Conservation (phyloP, 1,140 invertebrate genomes). For the Anastrepha ludens region DNA sequence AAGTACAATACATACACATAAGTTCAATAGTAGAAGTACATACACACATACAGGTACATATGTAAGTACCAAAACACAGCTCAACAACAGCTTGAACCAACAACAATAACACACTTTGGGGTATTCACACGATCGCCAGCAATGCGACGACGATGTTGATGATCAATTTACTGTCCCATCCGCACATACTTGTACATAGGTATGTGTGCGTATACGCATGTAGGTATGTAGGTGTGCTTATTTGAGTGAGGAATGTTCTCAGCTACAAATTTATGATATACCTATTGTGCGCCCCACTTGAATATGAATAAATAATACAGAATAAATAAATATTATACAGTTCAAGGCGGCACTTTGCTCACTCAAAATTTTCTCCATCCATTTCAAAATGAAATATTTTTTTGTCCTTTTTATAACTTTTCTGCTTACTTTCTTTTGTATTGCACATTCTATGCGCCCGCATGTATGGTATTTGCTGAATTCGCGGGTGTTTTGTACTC, state of each 20-base stretch:
- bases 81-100: not conserved
- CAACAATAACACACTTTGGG: slow-evolving; percentile 11
- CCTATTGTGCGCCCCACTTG: not conserved
- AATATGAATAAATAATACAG: slow-evolving; percentile 29
- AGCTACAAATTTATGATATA: not conserved
- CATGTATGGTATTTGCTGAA: not conserved
- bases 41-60: not conserved
- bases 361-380: too few species aligned
- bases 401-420: not conserved
- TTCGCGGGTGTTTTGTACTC: not conserved
- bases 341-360: slow-evolving; percentile 6
- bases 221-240: not conserved
- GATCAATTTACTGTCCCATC: too few species aligned
- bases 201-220: too few species aligned
- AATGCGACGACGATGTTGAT: not conserved
- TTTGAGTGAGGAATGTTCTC: not conserved
- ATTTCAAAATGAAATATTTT: not conserved
- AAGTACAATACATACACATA: too few species aligned
- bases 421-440: slow-evolving; percentile 6
- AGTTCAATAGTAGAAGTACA: not conserved
- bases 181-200: too few species aligned
- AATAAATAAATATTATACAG: slow-evolving; percentile 2
- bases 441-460: not conserved
- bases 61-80: not conserved
- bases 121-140: slow-evolving; percentile 28